phyloP scores from a whole-genome alignment of 2,113 vertebrate species.

The Sialia sialis region DNA sequence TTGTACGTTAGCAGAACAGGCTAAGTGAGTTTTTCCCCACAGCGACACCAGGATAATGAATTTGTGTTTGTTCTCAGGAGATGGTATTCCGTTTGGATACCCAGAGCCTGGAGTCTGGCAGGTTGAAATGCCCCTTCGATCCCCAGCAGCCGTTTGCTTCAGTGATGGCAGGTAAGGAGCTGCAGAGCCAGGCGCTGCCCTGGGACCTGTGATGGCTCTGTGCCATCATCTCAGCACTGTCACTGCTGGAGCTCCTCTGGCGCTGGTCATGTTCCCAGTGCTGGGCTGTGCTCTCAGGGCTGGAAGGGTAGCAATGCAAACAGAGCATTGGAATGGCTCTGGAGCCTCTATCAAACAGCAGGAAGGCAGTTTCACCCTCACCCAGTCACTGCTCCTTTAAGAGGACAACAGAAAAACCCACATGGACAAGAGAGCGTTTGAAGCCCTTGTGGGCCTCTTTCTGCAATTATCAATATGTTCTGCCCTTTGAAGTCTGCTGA shows the following conservation, averaged over 20 bases:
- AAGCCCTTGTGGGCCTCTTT: slow-evolving; percentile 19
- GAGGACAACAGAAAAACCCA: not conserved
- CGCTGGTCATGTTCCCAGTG: fast-evolving
- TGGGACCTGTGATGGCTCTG: fast-evolving
- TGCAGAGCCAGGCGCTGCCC: not conserved
- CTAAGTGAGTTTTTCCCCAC: not conserved
- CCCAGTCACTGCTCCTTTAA: slow-evolving; percentile 3
- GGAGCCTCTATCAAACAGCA: not conserved
- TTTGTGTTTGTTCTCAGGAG: slow-evolving; percentile 71
- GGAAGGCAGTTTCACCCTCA: not conserved
- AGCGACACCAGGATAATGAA: not conserved
- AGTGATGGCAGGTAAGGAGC: slow-evolving; percentile 88
- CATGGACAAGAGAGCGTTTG: not conserved
- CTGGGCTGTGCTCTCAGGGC: not conserved
- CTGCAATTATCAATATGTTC: slow-evolving; percentile 51
- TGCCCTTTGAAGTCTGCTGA: slow-evolving; percentile 60
- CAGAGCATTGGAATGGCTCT: not conserved
- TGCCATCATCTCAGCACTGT: not conserved
- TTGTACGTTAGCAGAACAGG: not conserved
- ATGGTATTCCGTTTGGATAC: slow-evolving; percentile 80
- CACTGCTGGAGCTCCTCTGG: not conserved
- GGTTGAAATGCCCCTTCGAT: slow-evolving; percentile 95
- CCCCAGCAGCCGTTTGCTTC: slow-evolving; percentile 92
- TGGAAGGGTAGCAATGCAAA: not conserved
- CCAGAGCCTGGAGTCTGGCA: slow-evolving; percentile 86